Percentiles rank a stretch among this genome's conserved stretches.
Evolutionary conservation across 2,888 invertebrate genomes (phyloP).

Genomic region (Galeruca laticollis): DNA sequence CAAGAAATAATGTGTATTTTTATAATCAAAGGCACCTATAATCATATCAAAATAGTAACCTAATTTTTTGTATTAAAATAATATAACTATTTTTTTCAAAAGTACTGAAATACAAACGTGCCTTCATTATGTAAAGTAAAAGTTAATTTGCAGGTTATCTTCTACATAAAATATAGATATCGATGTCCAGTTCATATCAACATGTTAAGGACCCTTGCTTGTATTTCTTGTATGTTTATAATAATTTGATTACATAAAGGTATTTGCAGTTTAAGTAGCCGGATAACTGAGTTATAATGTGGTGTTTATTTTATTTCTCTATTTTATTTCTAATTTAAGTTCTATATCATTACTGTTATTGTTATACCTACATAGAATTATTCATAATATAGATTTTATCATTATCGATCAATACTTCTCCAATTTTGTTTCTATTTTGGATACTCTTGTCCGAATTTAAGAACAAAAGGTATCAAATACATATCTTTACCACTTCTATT

Average conservation of each 20-base stretch:
- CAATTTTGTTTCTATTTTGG: too few relatives aligned
- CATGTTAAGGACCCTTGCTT: constrained; percentile 62
- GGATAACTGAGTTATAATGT: neutral
- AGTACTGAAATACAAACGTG: constrained; percentile 66
- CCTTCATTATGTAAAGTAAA: constrained; percentile 64
- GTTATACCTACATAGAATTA: too few relatives aligned
- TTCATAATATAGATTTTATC: too few relatives aligned
- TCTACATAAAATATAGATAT: constrained; percentile 46
- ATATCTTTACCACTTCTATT: too few relatives aligned
- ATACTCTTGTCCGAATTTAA: too few relatives aligned
- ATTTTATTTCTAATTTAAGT: too few relatives aligned
- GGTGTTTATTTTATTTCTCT: neutral
- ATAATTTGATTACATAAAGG: constrained; percentile 19
- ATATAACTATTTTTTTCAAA: constrained; percentile 36
- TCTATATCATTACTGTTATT: too few relatives aligned
- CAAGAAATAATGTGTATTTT: constrained; percentile 51
- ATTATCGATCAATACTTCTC: too few relatives aligned
- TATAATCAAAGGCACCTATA: constrained; percentile 48
- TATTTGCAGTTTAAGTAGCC: constrained; percentile 36
- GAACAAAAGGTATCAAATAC: too few relatives aligned
- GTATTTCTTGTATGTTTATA: constrained; percentile 34
- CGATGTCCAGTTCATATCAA: constrained; percentile 54
- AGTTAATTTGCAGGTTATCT: constrained; percentile 53
- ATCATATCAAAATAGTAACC: constrained; percentile 21
- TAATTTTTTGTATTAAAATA: neutral